Base-by-base conservation (phyloP, 2,888 invertebrate genomes). In the Drosophila dives region DNA sequence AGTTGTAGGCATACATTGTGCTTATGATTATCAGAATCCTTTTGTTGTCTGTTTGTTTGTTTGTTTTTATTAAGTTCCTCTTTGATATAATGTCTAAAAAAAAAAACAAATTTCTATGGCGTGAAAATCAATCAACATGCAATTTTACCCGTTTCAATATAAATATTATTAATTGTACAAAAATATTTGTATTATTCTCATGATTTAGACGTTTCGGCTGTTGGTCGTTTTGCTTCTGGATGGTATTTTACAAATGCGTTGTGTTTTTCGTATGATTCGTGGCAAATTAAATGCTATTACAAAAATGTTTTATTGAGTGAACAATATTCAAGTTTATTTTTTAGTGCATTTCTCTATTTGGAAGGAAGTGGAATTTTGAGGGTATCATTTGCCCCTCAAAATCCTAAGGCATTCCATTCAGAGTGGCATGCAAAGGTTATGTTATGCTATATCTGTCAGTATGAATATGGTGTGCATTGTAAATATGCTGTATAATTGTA, bases 21-120 rank as follows among this genome's bases (percentile, higher is more conserved):
- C 88, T 84, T 85, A 84, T 88, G 86, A 88, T 88, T 85, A 85
- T 88, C 88, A 86, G 81, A 80, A 86, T 86, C 64, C 62, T 71
- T 72, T 67, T 69, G 56, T 67, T 71, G 45, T 56, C 70, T 26
- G 33, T 40, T 58, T 40, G 23, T 50, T 64, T 64, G 36, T 66
- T 64, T 49, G 59, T 59, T 55, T 33, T 62, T 45, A 11, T 54
- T 62, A 26, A n/a, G 33, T 51, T 53, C 23, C 45, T 56, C 60
- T 68, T 61, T 74, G 64, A 61, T 75, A 59, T 66, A 60, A 70
- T 70, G 49, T 66, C 42, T 23, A 45, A 50, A 77, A 68, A 50
- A 77, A 68, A 45, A 77, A 68, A 45, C 51, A 72, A 61, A 72
- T 64, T 45, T 69, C 45, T 77, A 70, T 80, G 75, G 67, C 64